Conservation (phyloP, 1,140 invertebrate species). For the Brachionus calyciflorus region DNA sequence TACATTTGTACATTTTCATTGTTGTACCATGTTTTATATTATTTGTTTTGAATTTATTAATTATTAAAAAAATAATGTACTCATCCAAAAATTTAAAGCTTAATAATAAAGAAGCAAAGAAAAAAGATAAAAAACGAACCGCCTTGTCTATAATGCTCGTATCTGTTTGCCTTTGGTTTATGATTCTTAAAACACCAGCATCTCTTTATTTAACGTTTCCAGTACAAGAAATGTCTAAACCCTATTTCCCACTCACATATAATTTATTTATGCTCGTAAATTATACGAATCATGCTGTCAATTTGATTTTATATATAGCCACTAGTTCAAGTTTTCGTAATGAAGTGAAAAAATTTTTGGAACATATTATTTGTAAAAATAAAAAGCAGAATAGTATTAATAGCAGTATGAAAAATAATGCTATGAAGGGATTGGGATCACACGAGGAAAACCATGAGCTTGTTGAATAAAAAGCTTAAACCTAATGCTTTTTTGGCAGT, state of each 20-base stretch:
- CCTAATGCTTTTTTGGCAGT: too few relatives aligned
- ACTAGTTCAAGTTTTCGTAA: constrained; percentile 1
- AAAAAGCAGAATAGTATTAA: not conserved
- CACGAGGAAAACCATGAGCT: not conserved
- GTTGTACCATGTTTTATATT: constrained; percentile 39
- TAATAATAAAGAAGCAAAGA: not conserved
- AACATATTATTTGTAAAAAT: not conserved
- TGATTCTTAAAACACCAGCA: constrained; percentile 41
- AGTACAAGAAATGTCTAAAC: constrained; percentile 28
- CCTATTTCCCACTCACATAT: constrained; percentile 41
- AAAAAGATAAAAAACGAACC: constrained; percentile 34
- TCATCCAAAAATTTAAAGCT: not conserved
- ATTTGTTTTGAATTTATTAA: constrained; percentile 25
- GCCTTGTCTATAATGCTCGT: constrained; percentile 40
- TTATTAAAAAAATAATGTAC: constrained; percentile 25
- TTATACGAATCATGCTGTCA: constrained; percentile 45
- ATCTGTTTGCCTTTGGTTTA: constrained; percentile 41
- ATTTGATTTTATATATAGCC: constrained; percentile 28
- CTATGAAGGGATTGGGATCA: not conserved
- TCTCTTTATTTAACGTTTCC: constrained; percentile 44
- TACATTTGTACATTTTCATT: constrained; percentile 41
- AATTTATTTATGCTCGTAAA: constrained; percentile 36
- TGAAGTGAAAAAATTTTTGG: constrained; percentile 23
- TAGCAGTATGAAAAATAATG: not conserved
- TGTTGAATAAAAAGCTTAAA: too few relatives aligned